These are phyloP conservation scores for Lobophora halterata DNA, from an alignment of 2,888 invertebrate species.

Conservation along the genomic window DNA sequence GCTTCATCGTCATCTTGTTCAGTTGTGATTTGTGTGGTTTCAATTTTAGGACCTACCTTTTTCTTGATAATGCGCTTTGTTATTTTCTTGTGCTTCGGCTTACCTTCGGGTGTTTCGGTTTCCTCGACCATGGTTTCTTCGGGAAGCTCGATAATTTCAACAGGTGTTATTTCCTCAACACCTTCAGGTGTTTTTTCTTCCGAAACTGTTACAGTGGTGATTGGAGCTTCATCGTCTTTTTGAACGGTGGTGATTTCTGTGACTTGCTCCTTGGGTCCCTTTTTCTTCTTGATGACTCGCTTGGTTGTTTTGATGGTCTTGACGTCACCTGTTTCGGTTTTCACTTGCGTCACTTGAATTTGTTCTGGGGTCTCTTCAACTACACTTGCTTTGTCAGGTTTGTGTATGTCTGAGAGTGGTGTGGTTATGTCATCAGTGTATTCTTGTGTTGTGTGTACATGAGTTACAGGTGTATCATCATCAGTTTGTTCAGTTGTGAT, in stretches of 20 bases:
- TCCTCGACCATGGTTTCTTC: slow-evolving; percentile 37
- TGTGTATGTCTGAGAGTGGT: slow-evolving; percentile 21
- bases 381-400: slow-evolving; percentile 37
- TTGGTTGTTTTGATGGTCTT: slow-evolving; percentile 46
- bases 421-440: slow-evolving; percentile 33
- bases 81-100: slow-evolving; percentile 43
- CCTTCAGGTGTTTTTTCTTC: no score
- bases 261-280: no score
- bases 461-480: slow-evolving; percentile 36
- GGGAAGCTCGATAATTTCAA: slow-evolving; percentile 2
- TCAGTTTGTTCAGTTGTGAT: slow-evolving; percentile 56
- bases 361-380: slow-evolving; percentile 24
- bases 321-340: slow-evolving; percentile 48
- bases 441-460: slow-evolving; percentile 27
- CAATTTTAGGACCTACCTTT: slow-evolving; percentile 48
- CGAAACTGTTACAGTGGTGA: slow-evolving; percentile 40
- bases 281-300: no score
- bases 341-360: slow-evolving; percentile 44
- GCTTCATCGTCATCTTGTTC: slow-evolving; percentile 40
- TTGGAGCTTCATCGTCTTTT: slow-evolving; percentile 46
- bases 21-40: slow-evolving; percentile 41
- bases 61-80: slow-evolving; percentile 57
- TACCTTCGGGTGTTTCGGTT: slow-evolving; percentile 41
- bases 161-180: slow-evolving; percentile 13
- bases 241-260: slow-evolving; percentile 45